Evolutionary conservation across 1,140 invertebrate species (phyloP).

Genomic region (Streblospio benedicti): DNA sequence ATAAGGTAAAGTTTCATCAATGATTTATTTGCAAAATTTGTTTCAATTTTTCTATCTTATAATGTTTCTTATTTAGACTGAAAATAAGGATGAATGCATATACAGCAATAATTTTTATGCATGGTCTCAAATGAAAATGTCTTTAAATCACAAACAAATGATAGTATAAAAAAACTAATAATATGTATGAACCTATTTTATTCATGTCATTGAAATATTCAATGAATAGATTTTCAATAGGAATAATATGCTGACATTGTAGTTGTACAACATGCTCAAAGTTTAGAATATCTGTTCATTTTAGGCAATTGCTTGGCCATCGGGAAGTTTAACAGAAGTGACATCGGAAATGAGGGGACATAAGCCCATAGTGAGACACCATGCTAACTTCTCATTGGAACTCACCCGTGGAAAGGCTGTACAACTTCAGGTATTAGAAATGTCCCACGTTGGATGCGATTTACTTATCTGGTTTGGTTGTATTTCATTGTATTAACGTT

Average conservation of each 20-base stretch:
- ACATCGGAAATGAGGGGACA: constrained; percentile 26
- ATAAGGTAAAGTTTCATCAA: too few relatives aligned
- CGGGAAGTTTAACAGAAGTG: constrained; percentile 24
- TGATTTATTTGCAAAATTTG: too few relatives aligned
- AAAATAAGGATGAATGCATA: too few relatives aligned
- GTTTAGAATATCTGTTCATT: not conserved
- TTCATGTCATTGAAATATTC: not conserved
- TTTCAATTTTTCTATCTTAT: too few relatives aligned
- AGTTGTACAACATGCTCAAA: not conserved
- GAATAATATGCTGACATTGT: not conserved
- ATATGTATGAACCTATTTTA: not conserved
- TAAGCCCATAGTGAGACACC: constrained; percentile 24
- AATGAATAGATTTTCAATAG: not conserved
- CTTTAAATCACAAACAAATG: not conserved
- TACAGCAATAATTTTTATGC: too few relatives aligned
- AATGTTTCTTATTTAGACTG: too few relatives aligned
- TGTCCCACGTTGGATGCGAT: too few relatives aligned
- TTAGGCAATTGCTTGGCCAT: not conserved
- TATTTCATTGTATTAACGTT: too few relatives aligned
- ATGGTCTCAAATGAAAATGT: too few relatives aligned
- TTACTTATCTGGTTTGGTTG: too few relatives aligned
- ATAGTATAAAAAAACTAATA: not conserved
- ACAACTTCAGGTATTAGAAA: constrained; percentile 34
- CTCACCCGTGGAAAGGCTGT: constrained; percentile 24
- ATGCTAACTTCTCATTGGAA: constrained; percentile 25